These are phyloP conservation scores for Cinara cedri DNA, from an alignment of 2,888 invertebrate species.

Conservation along the genomic window DNA sequence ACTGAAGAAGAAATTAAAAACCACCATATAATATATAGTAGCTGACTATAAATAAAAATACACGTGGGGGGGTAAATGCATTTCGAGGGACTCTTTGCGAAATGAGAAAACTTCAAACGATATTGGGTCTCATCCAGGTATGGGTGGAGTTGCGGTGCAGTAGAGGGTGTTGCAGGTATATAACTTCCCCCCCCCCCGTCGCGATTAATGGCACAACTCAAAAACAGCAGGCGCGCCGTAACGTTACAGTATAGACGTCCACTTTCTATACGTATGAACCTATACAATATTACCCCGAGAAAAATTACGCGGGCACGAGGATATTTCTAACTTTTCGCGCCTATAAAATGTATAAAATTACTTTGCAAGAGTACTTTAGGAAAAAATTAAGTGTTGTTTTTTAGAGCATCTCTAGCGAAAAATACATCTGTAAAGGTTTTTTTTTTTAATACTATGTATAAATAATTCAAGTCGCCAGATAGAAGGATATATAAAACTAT, in stretches of 20 bases:
- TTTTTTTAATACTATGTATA: background rate
- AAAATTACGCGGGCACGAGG: conserved; percentile 7
- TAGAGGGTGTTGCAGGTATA: background rate
- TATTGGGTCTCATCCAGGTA: conserved; percentile 48
- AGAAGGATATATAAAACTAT: conserved; percentile 6
- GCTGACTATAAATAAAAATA: conserved; percentile 43
- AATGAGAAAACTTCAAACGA: conserved; percentile 57
- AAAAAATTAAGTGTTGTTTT: conserved; percentile 33
- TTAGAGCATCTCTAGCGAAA: conserved; percentile 20
- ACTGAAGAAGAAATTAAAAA: conserved; percentile 48
- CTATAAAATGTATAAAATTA: conserved; percentile 53
- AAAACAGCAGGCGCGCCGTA: conserved; percentile 53
- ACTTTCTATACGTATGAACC: conserved; percentile 37
- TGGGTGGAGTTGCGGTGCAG: conserved; percentile 13
- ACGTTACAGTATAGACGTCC: conserved; percentile 14
- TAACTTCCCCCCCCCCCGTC: conserved; percentile 29
- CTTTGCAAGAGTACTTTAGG: conserved; percentile 29
- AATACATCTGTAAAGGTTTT: conserved; percentile 24
- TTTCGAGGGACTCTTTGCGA: conserved; percentile 49
- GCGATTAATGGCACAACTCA: conserved; percentile 50
- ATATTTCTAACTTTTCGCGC: conserved; percentile 19
- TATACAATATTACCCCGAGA: background rate
- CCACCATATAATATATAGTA: conserved; percentile 8
- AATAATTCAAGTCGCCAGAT: conserved; percentile 28
- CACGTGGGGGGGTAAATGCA: conserved; percentile 7